Base-by-base conservation (phyloP, 1,140 invertebrate species). In the Diabrotica undecimpunctata region DNA sequence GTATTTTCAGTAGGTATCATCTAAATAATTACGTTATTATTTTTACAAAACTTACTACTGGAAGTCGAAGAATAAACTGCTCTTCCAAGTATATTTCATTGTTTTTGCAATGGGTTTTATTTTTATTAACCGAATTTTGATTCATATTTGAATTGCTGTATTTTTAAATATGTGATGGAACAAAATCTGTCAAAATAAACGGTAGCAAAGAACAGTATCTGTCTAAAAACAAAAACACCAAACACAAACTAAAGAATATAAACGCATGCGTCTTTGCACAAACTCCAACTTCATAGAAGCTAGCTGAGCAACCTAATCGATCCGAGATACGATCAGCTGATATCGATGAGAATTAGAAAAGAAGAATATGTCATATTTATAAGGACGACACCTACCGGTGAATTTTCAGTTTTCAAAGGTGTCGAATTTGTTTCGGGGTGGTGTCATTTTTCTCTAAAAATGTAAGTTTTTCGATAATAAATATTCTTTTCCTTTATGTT, bases 21-120 rank as follows among this genome's bases (percentile, higher is more conserved):
- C n/a, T n/a, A n/a, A n/a, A n/a, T n/a, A n/a, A n/a, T 57, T 62
- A 11, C 52, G 12, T 38, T 14, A 66, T 7, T 39, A 63, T 41
- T 64, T n/a, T 38, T 14, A 41, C 10, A 10, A 38, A 53, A 50
- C 71, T 69, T 69, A 74, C 72, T 14, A 59, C 0, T 11, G 75
- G 76, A 58, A 77, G 63, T 25, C 76, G 69, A n/a, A 77, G 53
- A 35, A 77, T 72, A 57, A 77, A 77, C 46, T 76, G 75, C 53
- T 75, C 70, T 66, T 75, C 74, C 37, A 75, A 39, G 38, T n/a
- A 46, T 46, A 46, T 46, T n/a, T 46, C n/a, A 25, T 25, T 25
- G 25, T 4, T 25, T 25, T 25, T 25, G 25, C 25, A n/a, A n/a
- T n/a, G n/a, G n/a, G n/a, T 25, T 25, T 25, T 25, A 25, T 25